phyloP scores from a whole-genome alignment of 2,797 vertebrate species.

The Brachymystax lenok region DNA sequence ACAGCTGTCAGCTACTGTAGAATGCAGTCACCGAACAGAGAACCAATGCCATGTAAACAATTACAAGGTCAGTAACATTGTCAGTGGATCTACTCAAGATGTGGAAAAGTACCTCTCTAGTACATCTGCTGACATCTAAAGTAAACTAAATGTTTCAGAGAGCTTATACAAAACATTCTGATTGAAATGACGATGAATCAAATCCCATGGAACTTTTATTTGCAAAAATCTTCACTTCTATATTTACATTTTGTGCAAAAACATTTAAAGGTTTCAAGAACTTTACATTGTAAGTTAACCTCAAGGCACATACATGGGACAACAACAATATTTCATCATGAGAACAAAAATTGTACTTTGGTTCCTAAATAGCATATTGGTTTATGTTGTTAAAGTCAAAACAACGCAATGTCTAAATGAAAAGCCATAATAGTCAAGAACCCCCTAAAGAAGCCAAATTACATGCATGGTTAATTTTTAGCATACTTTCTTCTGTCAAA shows the following conservation, averaged over 20 bases:
- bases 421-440: conserved; percentile 39
- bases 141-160: background rate
- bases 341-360: conserved; percentile 80
- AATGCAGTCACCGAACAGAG: background rate
- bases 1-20: background rate
- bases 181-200: conserved; percentile 47
- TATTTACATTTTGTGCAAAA: conserved; percentile 89
- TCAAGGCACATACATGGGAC: conserved; percentile 88
- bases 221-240: conserved; percentile 81
- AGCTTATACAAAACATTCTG: background rate
- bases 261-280: conserved; percentile 85
- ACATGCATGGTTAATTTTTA: conserved; percentile 61
- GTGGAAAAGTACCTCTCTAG: background rate
- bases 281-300: conserved; percentile 86
- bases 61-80: conserved; percentile 19
- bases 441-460: conserved; percentile 49
- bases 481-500: conserved; percentile 32
- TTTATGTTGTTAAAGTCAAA: conserved; percentile 59
- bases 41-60: background rate
- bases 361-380: conserved; percentile 73
- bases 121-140: background rate
- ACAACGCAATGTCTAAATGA: conserved; percentile 54
- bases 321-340: conserved; percentile 79
- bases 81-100: background rate
- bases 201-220: conserved; percentile 84